These are phyloP conservation scores for Xenus cinereus DNA, from an alignment of 2,113 vertebrate species.

Conservation along the genomic window DNA sequence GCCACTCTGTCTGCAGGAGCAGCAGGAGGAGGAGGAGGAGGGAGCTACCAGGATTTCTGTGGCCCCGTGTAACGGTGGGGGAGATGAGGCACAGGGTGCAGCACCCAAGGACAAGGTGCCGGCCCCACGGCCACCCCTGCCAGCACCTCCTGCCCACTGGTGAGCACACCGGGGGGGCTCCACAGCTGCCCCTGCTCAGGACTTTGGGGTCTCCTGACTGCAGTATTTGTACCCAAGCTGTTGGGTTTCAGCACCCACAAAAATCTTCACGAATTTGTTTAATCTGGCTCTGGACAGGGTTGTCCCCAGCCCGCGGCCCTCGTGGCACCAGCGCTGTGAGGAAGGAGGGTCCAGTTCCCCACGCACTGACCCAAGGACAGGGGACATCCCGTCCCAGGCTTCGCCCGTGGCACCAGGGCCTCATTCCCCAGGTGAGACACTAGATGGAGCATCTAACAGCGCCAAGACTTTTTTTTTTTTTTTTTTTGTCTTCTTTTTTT, in stretches of 20 bases:
- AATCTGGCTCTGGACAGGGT: neutral
- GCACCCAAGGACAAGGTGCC: neutral
- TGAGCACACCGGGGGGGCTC: neutral
- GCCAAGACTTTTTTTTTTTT: neutral
- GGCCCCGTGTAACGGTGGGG: neutral
- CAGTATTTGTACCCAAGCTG: rapidly evolving
- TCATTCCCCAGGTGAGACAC: constrained; percentile 38
- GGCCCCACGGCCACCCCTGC: neutral
- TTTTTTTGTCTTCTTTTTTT: neutral
- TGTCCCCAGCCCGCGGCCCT: neutral
- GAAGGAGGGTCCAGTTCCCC: neutral
- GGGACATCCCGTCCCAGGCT: neutral
- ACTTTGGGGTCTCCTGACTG: neutral
- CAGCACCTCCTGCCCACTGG: neutral
- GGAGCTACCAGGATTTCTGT: neutral
- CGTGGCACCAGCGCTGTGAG: rapidly evolving
- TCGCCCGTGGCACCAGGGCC: neutral
- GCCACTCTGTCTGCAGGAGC: neutral
- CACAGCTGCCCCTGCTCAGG: neutral
- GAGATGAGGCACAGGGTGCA: neutral
- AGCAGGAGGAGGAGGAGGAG: neutral
- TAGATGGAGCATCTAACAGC: constrained; percentile 58
- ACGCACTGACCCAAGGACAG: rapidly evolving
- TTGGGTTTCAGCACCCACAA: neutral
- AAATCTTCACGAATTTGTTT: neutral